These are phyloP conservation scores for Acanthosoma haemorrhoidale DNA, from an alignment of 2,888 invertebrate genomes.

Conservation along the genomic window DNA sequence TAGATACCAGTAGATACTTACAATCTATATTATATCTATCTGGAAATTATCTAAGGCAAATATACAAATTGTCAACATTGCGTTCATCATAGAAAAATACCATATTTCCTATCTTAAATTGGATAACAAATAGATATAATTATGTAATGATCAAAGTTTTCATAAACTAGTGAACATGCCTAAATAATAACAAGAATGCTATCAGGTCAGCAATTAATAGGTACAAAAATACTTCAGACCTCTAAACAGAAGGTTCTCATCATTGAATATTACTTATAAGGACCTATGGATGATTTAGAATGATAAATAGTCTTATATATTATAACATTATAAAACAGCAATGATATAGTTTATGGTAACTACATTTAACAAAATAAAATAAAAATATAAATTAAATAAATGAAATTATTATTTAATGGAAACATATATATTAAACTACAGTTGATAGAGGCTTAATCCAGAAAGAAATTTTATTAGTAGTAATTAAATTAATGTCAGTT, in stretches of 20 bases:
- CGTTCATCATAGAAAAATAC: conserved; percentile 18
- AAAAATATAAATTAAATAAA: no score
- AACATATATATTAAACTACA: no score
- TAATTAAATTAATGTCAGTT: no score
- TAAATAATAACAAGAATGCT: not conserved
- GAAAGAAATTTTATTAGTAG: no score
- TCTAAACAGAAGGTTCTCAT: not conserved
- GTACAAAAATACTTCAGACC: conserved; percentile 4
- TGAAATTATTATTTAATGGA: no score
- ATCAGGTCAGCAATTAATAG: not conserved
- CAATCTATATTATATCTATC: conserved; percentile 17
- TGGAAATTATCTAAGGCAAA: conserved; percentile 22
- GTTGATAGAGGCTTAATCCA: no score
- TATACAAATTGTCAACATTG: conserved; percentile 14
- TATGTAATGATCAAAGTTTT: not conserved
- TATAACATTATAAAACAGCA: conserved; percentile 11
- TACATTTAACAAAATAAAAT: not conserved
- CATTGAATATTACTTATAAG: not conserved
- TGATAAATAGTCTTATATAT: conserved; percentile 1
- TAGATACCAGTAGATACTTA: conserved; percentile 12
- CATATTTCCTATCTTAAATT: conserved; percentile 6
- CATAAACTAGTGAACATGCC: not conserved
- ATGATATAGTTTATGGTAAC: conserved; percentile 9
- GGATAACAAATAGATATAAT: conserved; percentile 17
- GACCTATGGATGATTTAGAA: not conserved